Percentiles rank a stretch among this genome's conserved stretches.
Conservation (phyloP, 2,888 invertebrate species). For the Smittia sp. region DNA sequence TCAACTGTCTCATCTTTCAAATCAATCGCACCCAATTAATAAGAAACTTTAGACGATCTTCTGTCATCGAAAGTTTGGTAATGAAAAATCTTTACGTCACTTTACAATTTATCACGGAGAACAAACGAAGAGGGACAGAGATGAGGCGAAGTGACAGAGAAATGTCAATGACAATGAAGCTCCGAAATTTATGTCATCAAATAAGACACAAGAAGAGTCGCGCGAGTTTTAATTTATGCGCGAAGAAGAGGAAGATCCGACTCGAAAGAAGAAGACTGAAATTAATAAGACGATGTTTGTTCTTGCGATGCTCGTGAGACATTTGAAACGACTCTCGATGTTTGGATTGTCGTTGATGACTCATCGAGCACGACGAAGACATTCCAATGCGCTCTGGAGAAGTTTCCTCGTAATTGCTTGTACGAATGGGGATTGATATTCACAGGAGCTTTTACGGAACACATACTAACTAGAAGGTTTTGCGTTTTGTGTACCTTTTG, state of each 20-base stretch:
- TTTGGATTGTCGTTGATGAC: neutral
- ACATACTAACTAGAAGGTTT: too few relatives aligned
- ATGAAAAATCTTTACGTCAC: neutral
- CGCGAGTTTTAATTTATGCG: slow-evolving; percentile 22
- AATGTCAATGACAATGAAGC: slow-evolving; percentile 20
- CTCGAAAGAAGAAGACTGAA: neutral
- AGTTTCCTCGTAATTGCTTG: too few relatives aligned
- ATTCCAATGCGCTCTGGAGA: too few relatives aligned
- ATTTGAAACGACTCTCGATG: neutral
- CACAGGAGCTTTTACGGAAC: too few relatives aligned
- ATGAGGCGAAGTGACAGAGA: neutral
- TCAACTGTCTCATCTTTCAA: neutral
- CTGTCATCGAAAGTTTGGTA: neutral
- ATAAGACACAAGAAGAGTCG: neutral
- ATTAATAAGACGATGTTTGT: neutral
- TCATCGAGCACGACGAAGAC: neutral
- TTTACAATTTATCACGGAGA: neutral
- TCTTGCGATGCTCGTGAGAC: slow-evolving; percentile 1
- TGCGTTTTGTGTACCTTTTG: too few relatives aligned
- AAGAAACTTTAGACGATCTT: slow-evolving; percentile 16
- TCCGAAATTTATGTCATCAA: neutral
- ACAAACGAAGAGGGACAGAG: slow-evolving; percentile 6
- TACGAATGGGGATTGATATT: too few relatives aligned
- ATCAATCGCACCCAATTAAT: slow-evolving; percentile 26
- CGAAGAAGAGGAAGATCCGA: neutral